phyloP scores from a whole-genome alignment of 2,797 vertebrate species.

The Hemitrygon akajei region DNA sequence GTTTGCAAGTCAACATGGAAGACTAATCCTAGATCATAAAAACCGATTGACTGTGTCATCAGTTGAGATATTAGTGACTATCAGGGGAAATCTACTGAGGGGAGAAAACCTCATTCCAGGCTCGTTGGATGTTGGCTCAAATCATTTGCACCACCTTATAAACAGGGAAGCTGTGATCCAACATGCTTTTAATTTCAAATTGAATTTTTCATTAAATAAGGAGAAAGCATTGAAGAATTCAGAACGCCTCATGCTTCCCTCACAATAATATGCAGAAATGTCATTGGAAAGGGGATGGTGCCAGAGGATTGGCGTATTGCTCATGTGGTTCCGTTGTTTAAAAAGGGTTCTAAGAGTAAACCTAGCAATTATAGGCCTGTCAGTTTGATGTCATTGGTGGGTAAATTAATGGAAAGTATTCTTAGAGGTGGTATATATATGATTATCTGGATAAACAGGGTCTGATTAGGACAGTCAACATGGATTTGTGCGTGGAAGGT shows the following conservation, averaged over 20 bases:
- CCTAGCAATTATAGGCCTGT: too few species aligned
- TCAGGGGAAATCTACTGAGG: too few species aligned
- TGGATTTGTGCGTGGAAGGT: too few species aligned
- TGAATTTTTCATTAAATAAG: neutral
- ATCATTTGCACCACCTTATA: neutral
- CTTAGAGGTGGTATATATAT: too few species aligned
- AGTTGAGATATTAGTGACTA: neutral
- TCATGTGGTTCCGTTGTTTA: too few species aligned
- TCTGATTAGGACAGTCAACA: too few species aligned
- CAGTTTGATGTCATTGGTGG: too few species aligned
- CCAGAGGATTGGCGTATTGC: too few species aligned
- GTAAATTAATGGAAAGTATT: too few species aligned
- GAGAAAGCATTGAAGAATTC: neutral
- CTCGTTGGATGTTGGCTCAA: neutral
- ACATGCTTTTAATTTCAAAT: neutral
- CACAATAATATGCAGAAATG: neutral
- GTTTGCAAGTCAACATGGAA: neutral
- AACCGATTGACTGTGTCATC: neutral
- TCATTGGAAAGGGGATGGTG: too few species aligned
- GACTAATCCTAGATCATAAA: neutral
- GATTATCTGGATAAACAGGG: too few species aligned
- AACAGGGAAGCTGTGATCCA: neutral
- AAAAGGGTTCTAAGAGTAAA: too few species aligned
- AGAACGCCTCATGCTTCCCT: neutral
- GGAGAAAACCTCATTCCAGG: neutral